Evolutionary conservation across 2,797 vertebrate genomes (phyloP), one percentile per base, ranked within the genome.

Genomic region (Aselliscus stoliczkanus): DNA sequence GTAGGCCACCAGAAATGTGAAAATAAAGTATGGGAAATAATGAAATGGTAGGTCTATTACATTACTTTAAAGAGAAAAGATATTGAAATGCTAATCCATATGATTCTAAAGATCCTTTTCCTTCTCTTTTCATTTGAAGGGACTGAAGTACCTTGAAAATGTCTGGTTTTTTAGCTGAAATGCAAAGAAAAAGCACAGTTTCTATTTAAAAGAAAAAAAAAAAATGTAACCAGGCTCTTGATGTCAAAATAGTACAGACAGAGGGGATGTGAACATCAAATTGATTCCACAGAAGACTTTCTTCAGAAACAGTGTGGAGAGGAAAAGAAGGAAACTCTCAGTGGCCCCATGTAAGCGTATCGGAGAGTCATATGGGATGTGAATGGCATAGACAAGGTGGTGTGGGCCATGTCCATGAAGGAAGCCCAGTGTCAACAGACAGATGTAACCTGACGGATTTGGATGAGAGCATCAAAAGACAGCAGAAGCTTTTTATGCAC

Each of bases 311-410:
- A 7, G 0, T 39, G 29, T 12, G 10, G 17, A 29, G 37, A 47
- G 5, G 23, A 37, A 60, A 37, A 88, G 18, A 44, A 52, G 44
- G 3, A 79, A 56, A 84, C 0, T 6, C 6, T 42, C 31, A 69
- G 13, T 23, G 5, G 2, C 5, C 2, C 34, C 58, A 4, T 6
- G 0, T 34, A 52, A 79, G 18, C 56, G 7, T 50, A 34, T 67
- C 47, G 15, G 1, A 27, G 21, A 37, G 14, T 15, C 7, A 3
- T 1, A 10, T 5, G 4, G 50, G 7, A 58, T 64, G 4, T 29
- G 7, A 72, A 44, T 3, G 2, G 3, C 8, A 17, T 15, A 54
- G 18, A 47, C 12, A 54, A 27, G 9, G 9, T 11, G 7, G 4
- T 25, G 5, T 31, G 21, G 18, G 9, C 54, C 18, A 18, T 7